Evolutionary conservation across 2,888 invertebrate species (phyloP).

Genomic region (Magallana nippona): DNA sequence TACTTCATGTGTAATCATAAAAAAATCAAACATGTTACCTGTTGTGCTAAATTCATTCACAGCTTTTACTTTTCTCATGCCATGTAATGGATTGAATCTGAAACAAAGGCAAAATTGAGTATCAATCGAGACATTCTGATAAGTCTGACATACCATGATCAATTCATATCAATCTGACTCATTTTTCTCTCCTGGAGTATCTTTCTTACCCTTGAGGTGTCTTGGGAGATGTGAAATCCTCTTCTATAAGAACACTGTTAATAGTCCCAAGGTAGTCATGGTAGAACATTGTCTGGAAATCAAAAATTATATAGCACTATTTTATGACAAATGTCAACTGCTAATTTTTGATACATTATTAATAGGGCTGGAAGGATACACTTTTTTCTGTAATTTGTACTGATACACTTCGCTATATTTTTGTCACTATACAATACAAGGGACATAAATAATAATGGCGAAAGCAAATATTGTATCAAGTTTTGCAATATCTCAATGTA

Average conservation of each 20-base stretch:
- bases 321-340: not conserved
- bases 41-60: conserved; percentile 54
- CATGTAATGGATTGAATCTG: conserved; percentile 58
- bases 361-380: no score
- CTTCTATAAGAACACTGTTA: conserved; percentile 62
- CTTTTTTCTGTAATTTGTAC: no score
- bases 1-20: no score
- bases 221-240: conserved; percentile 57
- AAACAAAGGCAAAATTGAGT: not conserved
- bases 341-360: not conserved
- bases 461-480: no score
- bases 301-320: not conserved
- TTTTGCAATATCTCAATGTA: no score
- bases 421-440: no score
- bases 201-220: conserved; percentile 53
- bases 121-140: not conserved
- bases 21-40: conserved; percentile 44
- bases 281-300: conserved; percentile 57
- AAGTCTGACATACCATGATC: not conserved
- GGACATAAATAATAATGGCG: no score
- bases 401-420: no score
- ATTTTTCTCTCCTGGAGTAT: not conserved
- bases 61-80: conserved; percentile 55
- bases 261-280: conserved; percentile 61
- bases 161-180: not conserved